Conservation (phyloP, 2,113 vertebrate genomes). For the Entelurus aequoreus region DNA sequence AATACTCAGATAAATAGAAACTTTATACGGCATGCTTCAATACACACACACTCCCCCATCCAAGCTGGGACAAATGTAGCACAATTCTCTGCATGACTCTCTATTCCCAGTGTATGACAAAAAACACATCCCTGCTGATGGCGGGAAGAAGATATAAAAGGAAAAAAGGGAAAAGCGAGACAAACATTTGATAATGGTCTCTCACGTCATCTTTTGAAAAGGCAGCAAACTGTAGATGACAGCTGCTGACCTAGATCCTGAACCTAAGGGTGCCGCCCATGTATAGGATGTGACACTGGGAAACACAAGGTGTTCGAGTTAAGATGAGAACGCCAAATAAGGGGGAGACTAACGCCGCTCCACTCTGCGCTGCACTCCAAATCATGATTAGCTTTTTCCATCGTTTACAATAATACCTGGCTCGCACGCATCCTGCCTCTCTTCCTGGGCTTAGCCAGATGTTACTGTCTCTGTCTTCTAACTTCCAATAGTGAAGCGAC, state of each 20-base stretch:
- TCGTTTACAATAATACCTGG: slow-evolving; percentile 51
- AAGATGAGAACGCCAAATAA: slow-evolving; percentile 31
- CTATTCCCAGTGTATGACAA: slow-evolving; percentile 16
- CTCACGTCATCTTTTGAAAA: slow-evolving; percentile 35
- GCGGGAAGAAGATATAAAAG: slow-evolving; percentile 36
- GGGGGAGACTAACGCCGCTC: slow-evolving; percentile 17
- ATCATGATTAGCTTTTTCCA: slow-evolving; percentile 47
- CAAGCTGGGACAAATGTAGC: slow-evolving; percentile 37
- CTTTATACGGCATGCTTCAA: slow-evolving; percentile 14
- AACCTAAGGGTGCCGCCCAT: slow-evolving; percentile 26
- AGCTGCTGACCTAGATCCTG: slow-evolving; percentile 50
- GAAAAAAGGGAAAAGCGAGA: slow-evolving; percentile 33
- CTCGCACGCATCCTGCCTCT: slow-evolving; percentile 48
- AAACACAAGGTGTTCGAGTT: slow-evolving; percentile 40
- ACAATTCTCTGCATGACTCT: slow-evolving; percentile 47
- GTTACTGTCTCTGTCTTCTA: slow-evolving; percentile 34
- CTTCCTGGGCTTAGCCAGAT: slow-evolving; percentile 55
- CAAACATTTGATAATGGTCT: slow-evolving; percentile 42
- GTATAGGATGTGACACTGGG: slow-evolving; percentile 43
- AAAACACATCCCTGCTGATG: slow-evolving; percentile 45
- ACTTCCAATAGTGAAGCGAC: slow-evolving; percentile 42
- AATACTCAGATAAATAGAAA: slow-evolving; percentile 33
- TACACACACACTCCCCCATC: slow-evolving; percentile 23
- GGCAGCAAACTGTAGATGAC: slow-evolving; percentile 24
- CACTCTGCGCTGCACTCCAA: slow-evolving; percentile 14